Base-by-base conservation (phyloP, 2,888 invertebrate genomes). In the Therioaphis trifolii region DNA sequence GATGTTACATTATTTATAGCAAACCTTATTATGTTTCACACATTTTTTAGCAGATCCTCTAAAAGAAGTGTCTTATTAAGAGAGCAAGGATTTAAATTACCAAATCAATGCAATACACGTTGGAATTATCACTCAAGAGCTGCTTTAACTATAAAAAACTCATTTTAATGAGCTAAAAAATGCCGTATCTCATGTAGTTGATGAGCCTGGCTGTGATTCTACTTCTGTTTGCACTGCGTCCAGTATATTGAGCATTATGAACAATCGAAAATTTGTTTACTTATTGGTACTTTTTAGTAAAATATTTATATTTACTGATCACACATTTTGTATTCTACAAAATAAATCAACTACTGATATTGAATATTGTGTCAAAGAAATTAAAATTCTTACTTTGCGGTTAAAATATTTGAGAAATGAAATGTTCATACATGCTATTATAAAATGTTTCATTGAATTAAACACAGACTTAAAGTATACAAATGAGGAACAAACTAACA, bases 121-220 rank as follows among this genome's bases (percentile, higher is more conserved):
- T 77, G 84, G 84, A 84, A 84, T 66, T 77, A 75, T 68, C 15
- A 84, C 55, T 84, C 76, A 24, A 63, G 43, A 46, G 77, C 76
- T 24, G 61, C 55, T 68, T 49, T 24, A 76, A n/a, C n/a, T n/a
- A n/a, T n/a, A n/a, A n/a, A n/a, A n/a, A n/a, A n/a, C n/a, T n/a
- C n/a, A n/a, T n/a, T n/a, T n/a, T n/a, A n/a, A n/a, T n/a, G n/a
- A n/a, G n/a, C n/a, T n/a, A n/a, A n/a, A n/a, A 84, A 72, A 69
- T 29, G 71, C 49, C 18, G 72, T 52, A 29, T 72, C 52, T 29
- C 72, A 72, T 72, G 49, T 52, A 74, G n/a, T n/a, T n/a, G n/a
- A n/a, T n/a, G n/a, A n/a, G n/a, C n/a, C n/a, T n/a, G n/a, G n/a
- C 14, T 29, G 15, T 29, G n/a, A n/a, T n/a, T n/a, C n/a, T n/a